phyloP scores from a whole-genome alignment of 2,888 invertebrate genomes.

The Marasmarcha lunaedactyla region DNA sequence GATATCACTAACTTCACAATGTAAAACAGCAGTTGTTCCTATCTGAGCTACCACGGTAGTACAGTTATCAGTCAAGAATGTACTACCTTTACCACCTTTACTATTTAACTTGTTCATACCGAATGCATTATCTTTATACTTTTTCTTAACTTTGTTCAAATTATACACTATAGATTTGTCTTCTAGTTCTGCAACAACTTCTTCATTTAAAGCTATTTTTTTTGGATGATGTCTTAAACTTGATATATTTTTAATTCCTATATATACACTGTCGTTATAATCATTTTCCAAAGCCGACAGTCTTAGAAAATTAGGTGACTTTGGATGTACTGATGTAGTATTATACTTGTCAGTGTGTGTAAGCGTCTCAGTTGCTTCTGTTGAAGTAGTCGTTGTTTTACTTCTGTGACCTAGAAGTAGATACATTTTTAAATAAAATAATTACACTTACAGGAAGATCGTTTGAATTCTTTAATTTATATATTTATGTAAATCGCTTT shows the following conservation, averaged over 20 bases:
- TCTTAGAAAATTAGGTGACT: slow-evolving; percentile 49
- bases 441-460: no score
- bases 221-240: slow-evolving; percentile 36
- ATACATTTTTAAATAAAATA: no score
- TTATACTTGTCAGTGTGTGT: slow-evolving; percentile 31
- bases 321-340: slow-evolving; percentile 36
- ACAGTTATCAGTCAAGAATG: slow-evolving; percentile 73
- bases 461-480: no score
- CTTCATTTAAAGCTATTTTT: slow-evolving; percentile 38
- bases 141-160: slow-evolving; percentile 58
- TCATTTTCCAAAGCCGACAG: slow-evolving; percentile 36
- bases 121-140: slow-evolving; percentile 60
- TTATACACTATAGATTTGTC: slow-evolving; percentile 39
- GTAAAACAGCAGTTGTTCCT: slow-evolving; percentile 72
- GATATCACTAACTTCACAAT: slow-evolving; percentile 74
- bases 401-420: slow-evolving; percentile 64
- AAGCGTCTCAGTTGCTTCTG: slow-evolving; percentile 37
- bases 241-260: slow-evolving; percentile 20
- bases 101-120: slow-evolving; percentile 52
- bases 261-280: slow-evolving; percentile 48
- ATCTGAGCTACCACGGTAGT: slow-evolving; percentile 74
- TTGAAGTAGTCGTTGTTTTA: slow-evolving; percentile 55
- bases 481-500: no score
- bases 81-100: slow-evolving; percentile 45
- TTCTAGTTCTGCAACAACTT: slow-evolving; percentile 39